Percentiles rank a stretch among this genome's conserved stretches.
phyloP scores from a whole-genome alignment of 2,797 vertebrate species.

The Lagorchestes hirsutus region DNA sequence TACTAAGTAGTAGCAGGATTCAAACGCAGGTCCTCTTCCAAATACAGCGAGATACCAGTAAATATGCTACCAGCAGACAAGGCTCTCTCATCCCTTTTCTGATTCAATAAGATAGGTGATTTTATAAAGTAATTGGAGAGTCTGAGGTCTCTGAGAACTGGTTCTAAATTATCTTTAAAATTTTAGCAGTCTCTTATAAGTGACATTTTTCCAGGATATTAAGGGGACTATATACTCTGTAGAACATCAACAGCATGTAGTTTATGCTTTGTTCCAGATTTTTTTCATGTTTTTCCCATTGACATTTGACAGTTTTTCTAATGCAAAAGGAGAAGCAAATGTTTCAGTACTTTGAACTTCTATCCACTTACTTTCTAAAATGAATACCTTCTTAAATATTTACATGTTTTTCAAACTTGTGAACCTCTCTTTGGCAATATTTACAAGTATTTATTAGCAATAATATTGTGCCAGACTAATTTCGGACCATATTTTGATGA shows the following conservation, averaged over 20 bases:
- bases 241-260: background rate
- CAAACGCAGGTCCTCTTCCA: background rate
- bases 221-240: slow-evolving; percentile 5
- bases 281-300: slow-evolving; percentile 17
- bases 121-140: background rate
- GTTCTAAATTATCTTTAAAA: background rate
- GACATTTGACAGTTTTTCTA: background rate
- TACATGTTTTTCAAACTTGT: background rate
- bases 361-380: background rate
- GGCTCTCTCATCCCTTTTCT: background rate
- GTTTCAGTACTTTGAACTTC: background rate
- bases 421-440: background rate
- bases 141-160: background rate
- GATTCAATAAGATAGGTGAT: slow-evolving; percentile 16
- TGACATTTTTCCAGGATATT: slow-evolving; percentile 39
- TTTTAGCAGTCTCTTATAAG: background rate
- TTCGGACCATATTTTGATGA: background rate
- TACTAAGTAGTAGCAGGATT: background rate
- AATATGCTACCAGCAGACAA: background rate
- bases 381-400: background rate
- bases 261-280: slow-evolving; percentile 37
- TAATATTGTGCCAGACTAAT: background rate
- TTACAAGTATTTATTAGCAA: background rate
- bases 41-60: background rate
- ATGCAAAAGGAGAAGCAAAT: background rate